Evolutionary conservation across 1,140 invertebrate genomes (phyloP).

Genomic region (Idris sp.): DNA sequence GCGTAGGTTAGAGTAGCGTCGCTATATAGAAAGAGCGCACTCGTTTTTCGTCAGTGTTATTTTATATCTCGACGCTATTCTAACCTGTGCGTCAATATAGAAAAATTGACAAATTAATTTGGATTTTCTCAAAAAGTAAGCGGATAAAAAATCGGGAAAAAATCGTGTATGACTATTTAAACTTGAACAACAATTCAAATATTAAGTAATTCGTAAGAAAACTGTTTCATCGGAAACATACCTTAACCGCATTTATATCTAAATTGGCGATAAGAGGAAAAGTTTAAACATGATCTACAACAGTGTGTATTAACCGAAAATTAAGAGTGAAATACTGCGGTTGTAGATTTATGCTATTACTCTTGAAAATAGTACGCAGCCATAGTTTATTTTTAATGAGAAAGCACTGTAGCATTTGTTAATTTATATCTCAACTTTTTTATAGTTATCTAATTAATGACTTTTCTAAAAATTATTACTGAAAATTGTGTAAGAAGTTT

Average conservation of each 20-base stretch:
- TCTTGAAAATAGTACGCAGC: conserved; percentile 41
- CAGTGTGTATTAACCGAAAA: conserved; percentile 49
- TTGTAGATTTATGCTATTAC: conserved; percentile 50
- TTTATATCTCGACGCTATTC: too few species aligned
- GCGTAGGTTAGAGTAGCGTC: too few species aligned
- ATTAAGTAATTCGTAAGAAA: too few species aligned
- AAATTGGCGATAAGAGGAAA: conserved; percentile 34
- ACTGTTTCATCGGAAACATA: too few species aligned
- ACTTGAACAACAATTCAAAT: too few species aligned
- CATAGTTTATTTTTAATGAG: conserved; percentile 51
- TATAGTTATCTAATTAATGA: not conserved
- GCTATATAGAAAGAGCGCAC: too few species aligned
- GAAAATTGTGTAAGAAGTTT: not conserved
- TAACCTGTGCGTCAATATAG: too few species aligned
- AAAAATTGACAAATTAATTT: too few species aligned
- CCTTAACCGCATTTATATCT: conserved; percentile 15
- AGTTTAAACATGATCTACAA: conserved; percentile 52
- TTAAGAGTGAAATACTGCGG: conserved; percentile 53
- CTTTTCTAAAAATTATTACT: not conserved
- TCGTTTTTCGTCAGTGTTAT: too few species aligned
- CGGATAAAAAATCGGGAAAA: too few species aligned
- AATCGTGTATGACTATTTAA: too few species aligned
- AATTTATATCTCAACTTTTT: conserved; percentile 25
- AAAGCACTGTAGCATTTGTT: conserved; percentile 42
- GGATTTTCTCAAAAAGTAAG: too few species aligned